A percentile compares a stretch with the other conserved stretches of the same genome.
These are phyloP conservation scores for Acleris sparsana DNA, from an alignment of 2,888 invertebrate species.

Conservation along the genomic window DNA sequence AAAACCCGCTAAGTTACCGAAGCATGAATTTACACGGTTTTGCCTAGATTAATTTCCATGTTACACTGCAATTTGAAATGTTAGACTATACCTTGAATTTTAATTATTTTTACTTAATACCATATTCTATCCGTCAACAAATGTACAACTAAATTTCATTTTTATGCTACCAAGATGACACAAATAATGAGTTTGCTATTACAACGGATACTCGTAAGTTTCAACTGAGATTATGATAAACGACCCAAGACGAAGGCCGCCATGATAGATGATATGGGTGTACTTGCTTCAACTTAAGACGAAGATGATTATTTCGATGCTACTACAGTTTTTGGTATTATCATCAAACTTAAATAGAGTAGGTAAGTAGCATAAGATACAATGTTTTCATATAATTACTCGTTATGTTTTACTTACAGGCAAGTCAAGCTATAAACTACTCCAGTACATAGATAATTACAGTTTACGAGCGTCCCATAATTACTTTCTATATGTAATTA, in stretches of 20 bases:
- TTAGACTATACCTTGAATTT: slow-evolving; percentile 4
- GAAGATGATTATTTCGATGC: slow-evolving; percentile 29
- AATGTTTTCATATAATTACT: too few relatives aligned
- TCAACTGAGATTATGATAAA: slow-evolving; percentile 48
- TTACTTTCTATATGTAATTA: slow-evolving; percentile 36
- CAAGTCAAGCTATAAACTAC: slow-evolving; percentile 14
- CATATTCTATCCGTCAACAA: neutral
- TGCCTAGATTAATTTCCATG: slow-evolving; percentile 15
- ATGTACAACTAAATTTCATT: neutral
- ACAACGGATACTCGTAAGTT: slow-evolving; percentile 40
- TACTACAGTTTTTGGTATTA: slow-evolving; percentile 24
- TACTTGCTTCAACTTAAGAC: slow-evolving; percentile 40
- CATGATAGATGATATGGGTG: slow-evolving; percentile 57
- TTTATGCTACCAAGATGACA: slow-evolving; percentile 1
- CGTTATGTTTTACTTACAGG: slow-evolving; percentile 2
- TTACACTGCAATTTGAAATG: slow-evolving; percentile 11
- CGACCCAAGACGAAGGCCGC: slow-evolving; percentile 52
- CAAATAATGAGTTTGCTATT: slow-evolving; percentile 55
- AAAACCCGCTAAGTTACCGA: slow-evolving; percentile 10
- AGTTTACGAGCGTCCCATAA: slow-evolving; percentile 26
- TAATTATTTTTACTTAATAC: slow-evolving; percentile 4
- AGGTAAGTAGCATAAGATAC: too few relatives aligned
- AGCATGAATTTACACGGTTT: slow-evolving; percentile 22
- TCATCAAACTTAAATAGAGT: neutral
- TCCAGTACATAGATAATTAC: slow-evolving; percentile 23